These are phyloP conservation scores for Homalodisca vitripennis DNA, from an alignment of 1,140 invertebrate species.

Conservation along the genomic window DNA sequence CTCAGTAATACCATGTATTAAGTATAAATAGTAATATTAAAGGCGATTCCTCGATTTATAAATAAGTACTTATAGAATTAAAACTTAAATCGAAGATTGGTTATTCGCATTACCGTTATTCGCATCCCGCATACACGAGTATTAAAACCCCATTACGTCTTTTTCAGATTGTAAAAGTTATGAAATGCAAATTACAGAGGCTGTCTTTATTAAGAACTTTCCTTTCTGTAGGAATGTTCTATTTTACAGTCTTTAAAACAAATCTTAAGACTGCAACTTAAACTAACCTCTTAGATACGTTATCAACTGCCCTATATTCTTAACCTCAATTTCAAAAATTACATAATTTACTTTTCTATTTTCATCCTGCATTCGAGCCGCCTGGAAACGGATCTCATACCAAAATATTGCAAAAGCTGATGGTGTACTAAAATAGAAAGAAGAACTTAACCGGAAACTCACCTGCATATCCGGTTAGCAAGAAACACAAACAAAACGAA, in stretches of 20 bases:
- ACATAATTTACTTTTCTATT: neutral
- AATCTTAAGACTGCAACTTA: neutral
- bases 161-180: neutral
- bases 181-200: neutral
- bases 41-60: too few species aligned
- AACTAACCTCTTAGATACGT: neutral
- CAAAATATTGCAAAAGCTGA: neutral
- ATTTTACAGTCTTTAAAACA: neutral
- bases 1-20: too few species aligned
- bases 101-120: neutral
- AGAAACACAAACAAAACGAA: constrained; percentile 19
- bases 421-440: neutral
- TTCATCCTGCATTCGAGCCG: neutral
- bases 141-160: neutral
- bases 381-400: neutral
- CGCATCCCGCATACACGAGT: neutral
- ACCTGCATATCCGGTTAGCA: constrained; percentile 13
- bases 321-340: constrained; percentile 13
- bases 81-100: too few species aligned
- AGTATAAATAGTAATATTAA: too few species aligned
- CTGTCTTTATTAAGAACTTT: neutral
- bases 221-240: neutral
- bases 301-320: constrained; percentile 8
- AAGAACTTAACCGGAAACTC: neutral
- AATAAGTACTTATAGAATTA: too few species aligned